These are phyloP conservation scores for Rhadina sibilatrix DNA, from an alignment of 2,113 vertebrate genomes.

Conservation along the genomic window DNA sequence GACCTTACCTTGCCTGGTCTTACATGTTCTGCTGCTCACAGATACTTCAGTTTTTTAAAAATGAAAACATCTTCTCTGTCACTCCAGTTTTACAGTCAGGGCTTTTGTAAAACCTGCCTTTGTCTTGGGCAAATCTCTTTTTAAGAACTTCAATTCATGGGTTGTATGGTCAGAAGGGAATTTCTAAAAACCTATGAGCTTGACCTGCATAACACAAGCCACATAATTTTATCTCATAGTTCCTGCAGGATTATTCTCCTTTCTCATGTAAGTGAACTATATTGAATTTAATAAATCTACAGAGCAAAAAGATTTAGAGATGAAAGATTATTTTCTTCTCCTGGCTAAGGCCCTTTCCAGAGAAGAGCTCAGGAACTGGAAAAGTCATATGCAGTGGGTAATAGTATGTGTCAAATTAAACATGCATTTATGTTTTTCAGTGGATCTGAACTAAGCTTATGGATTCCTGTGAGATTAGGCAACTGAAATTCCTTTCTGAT, in stretches of 20 bases:
- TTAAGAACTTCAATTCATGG: not conserved
- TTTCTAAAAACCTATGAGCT: not conserved
- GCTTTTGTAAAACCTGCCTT: not conserved
- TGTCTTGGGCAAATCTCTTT: not conserved
- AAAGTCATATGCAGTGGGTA: not conserved
- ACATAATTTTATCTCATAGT: not conserved
- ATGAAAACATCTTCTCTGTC: not conserved
- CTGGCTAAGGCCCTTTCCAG: not conserved
- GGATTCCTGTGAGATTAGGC: not conserved
- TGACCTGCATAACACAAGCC: not conserved
- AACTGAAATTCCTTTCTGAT: not conserved
- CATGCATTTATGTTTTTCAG: not conserved
- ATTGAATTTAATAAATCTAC: not conserved
- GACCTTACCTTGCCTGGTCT: not conserved
- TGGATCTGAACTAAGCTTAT: not conserved
- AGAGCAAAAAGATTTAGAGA: conserved; percentile 6
- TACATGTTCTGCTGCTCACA: not conserved
- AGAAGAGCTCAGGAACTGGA: not conserved
- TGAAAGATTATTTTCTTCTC: conserved; percentile 6
- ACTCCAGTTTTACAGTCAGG: not conserved
- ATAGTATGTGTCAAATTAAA: not conserved
- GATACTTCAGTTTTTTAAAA: not conserved
- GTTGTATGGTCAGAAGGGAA: not conserved
- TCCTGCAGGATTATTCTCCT: conserved; percentile 10
- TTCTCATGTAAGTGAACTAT: not conserved